Evolutionary conservation across 2,888 invertebrate genomes (phyloP).

Genomic region (Heliconius charithonia): DNA sequence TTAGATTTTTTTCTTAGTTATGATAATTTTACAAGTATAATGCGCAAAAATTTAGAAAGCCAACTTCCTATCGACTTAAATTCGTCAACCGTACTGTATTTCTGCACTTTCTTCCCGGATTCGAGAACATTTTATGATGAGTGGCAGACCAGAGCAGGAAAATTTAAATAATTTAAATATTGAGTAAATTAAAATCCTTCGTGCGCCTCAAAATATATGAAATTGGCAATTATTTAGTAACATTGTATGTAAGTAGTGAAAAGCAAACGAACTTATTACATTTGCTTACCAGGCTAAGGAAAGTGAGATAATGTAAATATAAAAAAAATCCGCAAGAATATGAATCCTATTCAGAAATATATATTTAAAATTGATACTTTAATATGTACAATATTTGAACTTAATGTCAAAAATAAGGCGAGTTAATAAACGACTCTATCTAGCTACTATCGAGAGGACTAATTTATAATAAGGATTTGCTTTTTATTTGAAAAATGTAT

Average conservation of each 20-base stretch:
- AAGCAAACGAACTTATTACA: too few species aligned
- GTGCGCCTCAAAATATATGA: neutral
- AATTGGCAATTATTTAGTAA: too few species aligned
- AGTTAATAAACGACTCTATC: neutral
- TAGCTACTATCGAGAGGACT: neutral
- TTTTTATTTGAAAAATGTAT: neutral
- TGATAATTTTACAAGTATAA: too few species aligned
- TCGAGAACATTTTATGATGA: neutral
- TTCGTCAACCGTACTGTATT: too few species aligned
- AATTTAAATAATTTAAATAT: neutral
- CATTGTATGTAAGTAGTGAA: too few species aligned
- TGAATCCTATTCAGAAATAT: neutral
- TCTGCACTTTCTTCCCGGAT: too few species aligned
- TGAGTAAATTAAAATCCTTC: neutral
- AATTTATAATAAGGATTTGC: neutral
- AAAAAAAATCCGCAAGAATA: neutral
- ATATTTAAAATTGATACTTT: neutral
- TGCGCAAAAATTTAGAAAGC: too few species aligned
- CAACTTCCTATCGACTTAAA: too few species aligned
- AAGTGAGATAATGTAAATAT: neutral
- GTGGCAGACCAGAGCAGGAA: neutral
- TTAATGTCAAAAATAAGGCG: neutral
- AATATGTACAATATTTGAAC: neutral
- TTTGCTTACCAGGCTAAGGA: neutral
- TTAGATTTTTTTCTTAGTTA: too few species aligned